phyloP scores from a whole-genome alignment of 2,797 vertebrate genomes.

The Microchirus variegatus region DNA sequence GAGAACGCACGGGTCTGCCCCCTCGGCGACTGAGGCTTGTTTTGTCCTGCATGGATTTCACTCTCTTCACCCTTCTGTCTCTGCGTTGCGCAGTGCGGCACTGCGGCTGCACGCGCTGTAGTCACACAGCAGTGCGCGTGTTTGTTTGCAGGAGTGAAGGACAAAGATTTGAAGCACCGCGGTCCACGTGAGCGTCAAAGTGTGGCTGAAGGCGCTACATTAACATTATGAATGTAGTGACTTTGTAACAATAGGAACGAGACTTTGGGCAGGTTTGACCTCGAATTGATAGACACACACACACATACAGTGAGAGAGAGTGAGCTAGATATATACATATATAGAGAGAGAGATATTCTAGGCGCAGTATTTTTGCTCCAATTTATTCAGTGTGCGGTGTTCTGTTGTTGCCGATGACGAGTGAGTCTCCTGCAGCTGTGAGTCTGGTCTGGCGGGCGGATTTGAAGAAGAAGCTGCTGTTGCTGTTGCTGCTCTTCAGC shows the following conservation, averaged over 20 bases:
- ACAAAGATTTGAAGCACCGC: slow-evolving; percentile 53
- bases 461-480: slow-evolving; percentile 59
- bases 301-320: too few species aligned
- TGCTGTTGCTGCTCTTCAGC: slow-evolving; percentile 22
- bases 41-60: slow-evolving; percentile 60
- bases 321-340: too few species aligned
- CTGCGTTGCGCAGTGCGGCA: slow-evolving; percentile 80
- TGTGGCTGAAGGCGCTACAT: too few species aligned
- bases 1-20: slow-evolving; percentile 53
- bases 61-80: slow-evolving; percentile 69
- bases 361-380: too few species aligned
- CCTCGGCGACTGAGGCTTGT: slow-evolving; percentile 28
- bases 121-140: slow-evolving; percentile 62
- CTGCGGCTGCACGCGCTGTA: slow-evolving; percentile 59
- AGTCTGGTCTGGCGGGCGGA: slow-evolving; percentile 74
- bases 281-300: too few species aligned
- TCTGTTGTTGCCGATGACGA: slow-evolving; percentile 60
- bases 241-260: too few species aligned
- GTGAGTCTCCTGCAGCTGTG: slow-evolving; percentile 64
- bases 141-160: slow-evolving; percentile 58
- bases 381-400: slow-evolving; percentile 32
- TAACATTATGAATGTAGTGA: too few species aligned
- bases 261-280: too few species aligned
- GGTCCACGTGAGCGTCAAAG: slow-evolving; percentile 26
- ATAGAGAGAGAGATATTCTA: neutral